phyloP scores from a whole-genome alignment of 1,140 invertebrate species.

The Lepidostoma basale region DNA sequence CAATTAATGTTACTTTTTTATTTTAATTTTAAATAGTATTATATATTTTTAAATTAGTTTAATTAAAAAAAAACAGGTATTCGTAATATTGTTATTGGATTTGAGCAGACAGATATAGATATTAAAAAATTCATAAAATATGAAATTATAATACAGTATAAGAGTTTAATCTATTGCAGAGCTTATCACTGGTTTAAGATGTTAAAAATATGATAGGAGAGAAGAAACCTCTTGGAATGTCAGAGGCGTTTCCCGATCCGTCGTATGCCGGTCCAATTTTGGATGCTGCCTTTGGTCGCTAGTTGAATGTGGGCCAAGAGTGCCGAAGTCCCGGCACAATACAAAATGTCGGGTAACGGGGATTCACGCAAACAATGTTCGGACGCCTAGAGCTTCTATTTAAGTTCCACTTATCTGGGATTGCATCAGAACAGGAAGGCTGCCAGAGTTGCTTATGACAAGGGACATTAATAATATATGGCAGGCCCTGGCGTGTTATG shows the following conservation, averaged over 20 bases:
- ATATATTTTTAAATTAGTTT: not conserved
- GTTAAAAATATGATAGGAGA: too few relatives aligned
- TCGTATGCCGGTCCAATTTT: not conserved
- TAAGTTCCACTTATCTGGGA: not conserved
- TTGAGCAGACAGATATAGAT: too few relatives aligned
- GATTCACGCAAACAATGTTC: not conserved
- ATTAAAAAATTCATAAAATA: too few relatives aligned
- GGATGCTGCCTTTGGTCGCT: not conserved
- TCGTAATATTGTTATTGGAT: not conserved
- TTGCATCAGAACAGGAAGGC: not conserved
- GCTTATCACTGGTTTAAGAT: too few relatives aligned
- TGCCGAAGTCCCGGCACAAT: not conserved
- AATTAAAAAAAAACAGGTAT: not conserved
- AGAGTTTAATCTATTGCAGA: too few relatives aligned
- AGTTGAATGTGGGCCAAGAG: conserved; percentile 8
- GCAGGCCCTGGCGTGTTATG: not conserved
- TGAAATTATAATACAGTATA: too few relatives aligned
- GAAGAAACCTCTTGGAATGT: too few relatives aligned
- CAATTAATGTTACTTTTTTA: too few relatives aligned
- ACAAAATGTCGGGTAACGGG: conserved; percentile 3
- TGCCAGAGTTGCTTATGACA: conserved; percentile 3
- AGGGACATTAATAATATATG: conserved; percentile 1
- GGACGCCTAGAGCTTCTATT: conserved; percentile 2
- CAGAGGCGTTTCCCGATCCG: not conserved
- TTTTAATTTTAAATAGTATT: too few relatives aligned